These are phyloP conservation scores for Leptinotarsa haldemani DNA, from an alignment of 2,888 invertebrate genomes.

Conservation along the genomic window DNA sequence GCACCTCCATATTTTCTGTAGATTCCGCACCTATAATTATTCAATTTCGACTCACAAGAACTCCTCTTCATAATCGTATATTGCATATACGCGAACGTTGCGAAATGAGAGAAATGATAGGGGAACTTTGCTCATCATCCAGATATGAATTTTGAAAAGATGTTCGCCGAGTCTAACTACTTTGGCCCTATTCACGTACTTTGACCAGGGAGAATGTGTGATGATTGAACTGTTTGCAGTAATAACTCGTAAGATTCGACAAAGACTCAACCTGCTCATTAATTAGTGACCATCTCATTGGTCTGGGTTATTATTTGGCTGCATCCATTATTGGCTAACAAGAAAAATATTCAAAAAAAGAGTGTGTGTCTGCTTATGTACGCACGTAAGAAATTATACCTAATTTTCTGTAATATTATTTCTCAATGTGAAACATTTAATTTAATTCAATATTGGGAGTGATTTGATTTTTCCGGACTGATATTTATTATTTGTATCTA, in stretches of 20 bases:
- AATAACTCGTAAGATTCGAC: background rate
- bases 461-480: too few species aligned
- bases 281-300: too few species aligned
- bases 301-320: too few species aligned
- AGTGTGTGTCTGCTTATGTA: too few species aligned
- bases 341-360: too few species aligned
- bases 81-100: constrained; percentile 1
- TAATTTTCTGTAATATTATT: too few species aligned
- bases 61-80: constrained; percentile 15
- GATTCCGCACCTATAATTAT: constrained; percentile 42
- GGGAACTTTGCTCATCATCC: constrained; percentile 13
- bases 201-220: background rate
- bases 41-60: constrained; percentile 39
- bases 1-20: constrained; percentile 39
- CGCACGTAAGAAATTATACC: too few species aligned
- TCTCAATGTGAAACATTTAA: too few species aligned
- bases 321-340: too few species aligned
- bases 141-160: constrained; percentile 6
- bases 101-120: constrained; percentile 25
- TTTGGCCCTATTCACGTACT: background rate
- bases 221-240: background rate
- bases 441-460: too few species aligned
- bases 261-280: background rate
- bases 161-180: background rate
- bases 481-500: too few species aligned